Conservation (phyloP, 2,797 vertebrate species). For the Melanogrammus aeglefinus region DNA sequence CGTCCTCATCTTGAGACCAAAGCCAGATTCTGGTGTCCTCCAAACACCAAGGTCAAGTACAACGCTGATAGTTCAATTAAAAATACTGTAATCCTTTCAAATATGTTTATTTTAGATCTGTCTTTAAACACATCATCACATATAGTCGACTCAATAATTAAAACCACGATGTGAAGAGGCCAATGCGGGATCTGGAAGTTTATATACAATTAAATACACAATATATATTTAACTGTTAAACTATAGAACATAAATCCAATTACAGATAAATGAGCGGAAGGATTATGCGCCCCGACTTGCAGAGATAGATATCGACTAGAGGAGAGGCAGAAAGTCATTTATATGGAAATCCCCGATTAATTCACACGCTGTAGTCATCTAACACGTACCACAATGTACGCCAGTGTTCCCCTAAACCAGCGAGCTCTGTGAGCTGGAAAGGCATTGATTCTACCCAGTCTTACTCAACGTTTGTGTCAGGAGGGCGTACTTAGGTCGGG, state of each 20-base stretch:
- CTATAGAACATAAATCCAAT: conserved; percentile 53
- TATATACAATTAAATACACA: neutral
- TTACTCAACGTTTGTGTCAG: no score
- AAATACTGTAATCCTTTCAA: neutral
- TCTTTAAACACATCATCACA: neutral
- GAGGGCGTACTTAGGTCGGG: no score
- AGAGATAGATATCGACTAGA: conserved; percentile 43
- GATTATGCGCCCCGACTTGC: conserved; percentile 45
- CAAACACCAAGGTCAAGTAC: neutral
- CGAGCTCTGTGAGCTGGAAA: no score
- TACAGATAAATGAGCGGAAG: conserved; percentile 63
- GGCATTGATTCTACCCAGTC: no score
- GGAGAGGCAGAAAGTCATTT: conserved; percentile 54
- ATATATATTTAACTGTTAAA: neutral
- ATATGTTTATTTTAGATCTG: neutral
- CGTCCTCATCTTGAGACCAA: neutral
- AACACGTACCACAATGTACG: conserved; percentile 12
- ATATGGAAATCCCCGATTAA: conserved; percentile 58
- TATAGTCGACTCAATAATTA: neutral
- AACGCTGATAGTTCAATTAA: neutral
- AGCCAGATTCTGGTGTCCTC: neutral
- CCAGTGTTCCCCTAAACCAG: no score
- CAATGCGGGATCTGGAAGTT: conserved; percentile 29
- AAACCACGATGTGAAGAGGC: conserved; percentile 14
- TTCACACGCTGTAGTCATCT: conserved; percentile 37